Evolutionary conservation across 2,888 invertebrate genomes (phyloP).

Genomic region (Zygaena filipendulae): DNA sequence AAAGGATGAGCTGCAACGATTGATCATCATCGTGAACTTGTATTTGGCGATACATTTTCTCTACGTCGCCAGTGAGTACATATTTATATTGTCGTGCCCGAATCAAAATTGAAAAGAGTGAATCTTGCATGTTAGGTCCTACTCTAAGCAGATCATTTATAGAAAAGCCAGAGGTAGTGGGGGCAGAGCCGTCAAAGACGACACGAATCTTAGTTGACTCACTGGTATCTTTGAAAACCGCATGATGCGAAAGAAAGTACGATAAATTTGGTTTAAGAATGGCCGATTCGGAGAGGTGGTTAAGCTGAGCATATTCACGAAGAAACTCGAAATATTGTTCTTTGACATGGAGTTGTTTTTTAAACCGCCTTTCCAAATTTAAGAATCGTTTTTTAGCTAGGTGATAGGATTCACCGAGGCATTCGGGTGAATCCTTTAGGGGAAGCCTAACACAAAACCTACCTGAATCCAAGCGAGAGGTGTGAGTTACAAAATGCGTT

Average conservation of each 20-base stretch:
- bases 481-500: constrained; percentile 9
- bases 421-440: constrained; percentile 6
- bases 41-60: constrained; percentile 20
- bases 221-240: constrained; percentile 23
- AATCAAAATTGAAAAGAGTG: constrained; percentile 23
- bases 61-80: constrained; percentile 28
- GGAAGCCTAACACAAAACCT: constrained; percentile 13
- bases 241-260: constrained; percentile 31
- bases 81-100: constrained; percentile 21
- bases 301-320: constrained; percentile 7
- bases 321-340: constrained; percentile 6
- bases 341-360: constrained; percentile 8
- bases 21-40: constrained; percentile 8
- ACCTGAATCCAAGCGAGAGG: constrained; percentile 4
- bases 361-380: constrained; percentile 7
- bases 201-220: constrained; percentile 25
- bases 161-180: constrained; percentile 19
- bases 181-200: constrained; percentile 25
- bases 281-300: constrained; percentile 7
- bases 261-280: constrained; percentile 1
- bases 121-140: constrained; percentile 24
- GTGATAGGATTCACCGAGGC: constrained; percentile 10
- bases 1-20: constrained; percentile 29
- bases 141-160: constrained; percentile 24
- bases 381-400: constrained; percentile 11